Conservation (phyloP, 1,140 invertebrate genomes). For the Leptinotarsa texana region DNA sequence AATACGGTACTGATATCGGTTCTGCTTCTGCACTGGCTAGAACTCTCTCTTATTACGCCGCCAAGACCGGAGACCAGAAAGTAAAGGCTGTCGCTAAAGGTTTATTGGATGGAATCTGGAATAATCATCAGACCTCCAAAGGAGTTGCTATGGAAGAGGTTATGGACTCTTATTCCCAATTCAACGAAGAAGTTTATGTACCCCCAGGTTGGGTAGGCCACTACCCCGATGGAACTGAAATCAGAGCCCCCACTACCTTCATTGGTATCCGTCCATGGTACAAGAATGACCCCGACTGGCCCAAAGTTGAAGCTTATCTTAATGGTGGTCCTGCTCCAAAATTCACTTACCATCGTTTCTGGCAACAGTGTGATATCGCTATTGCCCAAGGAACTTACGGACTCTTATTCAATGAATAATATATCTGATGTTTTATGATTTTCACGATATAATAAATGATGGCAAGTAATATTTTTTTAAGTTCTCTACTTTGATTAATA, state of each 20-base stretch:
- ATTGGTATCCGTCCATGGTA: slow-evolving; percentile 33
- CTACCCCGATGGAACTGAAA: slow-evolving; percentile 34
- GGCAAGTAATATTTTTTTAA: neutral
- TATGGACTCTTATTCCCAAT: slow-evolving; percentile 23
- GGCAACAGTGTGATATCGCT: slow-evolving; percentile 33
- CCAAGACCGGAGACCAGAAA: slow-evolving; percentile 28
- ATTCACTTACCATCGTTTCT: slow-evolving; percentile 34
- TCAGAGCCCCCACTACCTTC: slow-evolving; percentile 21
- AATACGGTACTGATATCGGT: slow-evolving; percentile 31
- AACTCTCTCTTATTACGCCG: slow-evolving; percentile 33
- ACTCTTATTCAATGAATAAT: slow-evolving; percentile 32
- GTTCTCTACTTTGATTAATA: neutral
- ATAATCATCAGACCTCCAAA: slow-evolving; percentile 19
- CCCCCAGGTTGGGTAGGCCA: slow-evolving; percentile 33
- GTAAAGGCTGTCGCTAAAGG: slow-evolving; percentile 29
- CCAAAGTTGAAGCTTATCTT: slow-evolving; percentile 28
- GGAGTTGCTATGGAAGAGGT: slow-evolving; percentile 29
- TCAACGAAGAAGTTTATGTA: slow-evolving; percentile 35
- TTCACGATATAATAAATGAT: neutral
- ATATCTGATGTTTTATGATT: neutral
- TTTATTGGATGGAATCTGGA: slow-evolving; percentile 31
- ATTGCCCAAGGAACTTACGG: slow-evolving; percentile 32
- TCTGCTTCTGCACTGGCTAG: slow-evolving; percentile 30
- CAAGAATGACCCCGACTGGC: slow-evolving; percentile 34
- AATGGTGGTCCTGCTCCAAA: slow-evolving; percentile 30